Percentiles rank a stretch among this genome's conserved stretches.
Conservation (phyloP, 2,797 vertebrate genomes). For the Lacerta agilis region DNA sequence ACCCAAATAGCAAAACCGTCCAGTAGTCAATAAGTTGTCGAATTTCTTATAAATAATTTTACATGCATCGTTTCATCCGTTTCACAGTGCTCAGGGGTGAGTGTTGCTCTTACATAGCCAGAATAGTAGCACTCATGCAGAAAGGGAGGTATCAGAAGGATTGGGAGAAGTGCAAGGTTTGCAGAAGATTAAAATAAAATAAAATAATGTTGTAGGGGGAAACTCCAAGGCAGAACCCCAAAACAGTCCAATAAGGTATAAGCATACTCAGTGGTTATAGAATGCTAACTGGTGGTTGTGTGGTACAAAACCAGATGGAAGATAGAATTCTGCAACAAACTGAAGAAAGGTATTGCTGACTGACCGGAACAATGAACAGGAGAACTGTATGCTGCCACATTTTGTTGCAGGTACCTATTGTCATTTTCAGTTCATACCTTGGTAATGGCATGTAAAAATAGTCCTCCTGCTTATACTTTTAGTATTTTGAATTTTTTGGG, state of each 20-base stretch:
- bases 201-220: neutral
- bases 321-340: too few species aligned
- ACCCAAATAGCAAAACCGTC: neutral
- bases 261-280: neutral
- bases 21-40: neutral
- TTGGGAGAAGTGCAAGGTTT: too few species aligned
- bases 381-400: too few species aligned
- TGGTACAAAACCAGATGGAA: too few species aligned
- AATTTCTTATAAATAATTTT: neutral
- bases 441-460: neutral
- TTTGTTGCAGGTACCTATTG: too few species aligned
- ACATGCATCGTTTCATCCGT: neutral
- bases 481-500: neutral
- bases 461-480: neutral
- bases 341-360: too few species aligned
- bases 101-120: neutral
- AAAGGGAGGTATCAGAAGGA: neutral
- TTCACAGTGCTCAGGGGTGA: neutral
- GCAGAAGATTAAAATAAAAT: neutral
- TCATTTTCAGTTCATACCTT: neutral
- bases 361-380: too few species aligned
- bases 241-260: neutral
- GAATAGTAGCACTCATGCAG: neutral
- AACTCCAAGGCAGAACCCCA: neutral
- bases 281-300: neutral